phyloP scores from a whole-genome alignment of 2,113 vertebrate genomes.

The Cricetomys ansorgei region DNA sequence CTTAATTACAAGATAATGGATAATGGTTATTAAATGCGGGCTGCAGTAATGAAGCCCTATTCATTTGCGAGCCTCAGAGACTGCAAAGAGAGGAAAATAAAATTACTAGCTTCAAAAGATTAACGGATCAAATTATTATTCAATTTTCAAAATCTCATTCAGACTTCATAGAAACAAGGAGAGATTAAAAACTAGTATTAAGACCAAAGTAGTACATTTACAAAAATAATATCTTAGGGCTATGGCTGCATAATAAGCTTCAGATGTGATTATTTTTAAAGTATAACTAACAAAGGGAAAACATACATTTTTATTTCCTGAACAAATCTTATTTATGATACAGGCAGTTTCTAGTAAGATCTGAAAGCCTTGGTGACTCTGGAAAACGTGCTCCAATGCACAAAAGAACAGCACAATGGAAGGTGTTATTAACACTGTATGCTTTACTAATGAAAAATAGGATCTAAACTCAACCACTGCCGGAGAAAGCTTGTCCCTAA shows the following conservation, averaged over 20 bases:
- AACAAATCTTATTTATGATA: slow-evolving; percentile 85
- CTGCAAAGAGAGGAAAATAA: slow-evolving; percentile 92
- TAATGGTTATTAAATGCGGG: slow-evolving; percentile 99
- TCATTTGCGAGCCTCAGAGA: slow-evolving; percentile 95
- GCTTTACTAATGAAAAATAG: slow-evolving; percentile 81
- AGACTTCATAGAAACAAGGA: slow-evolving; percentile 97
- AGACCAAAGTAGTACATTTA: slow-evolving; percentile 94
- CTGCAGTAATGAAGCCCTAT: slow-evolving; percentile 98
- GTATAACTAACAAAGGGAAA: slow-evolving; percentile 88
- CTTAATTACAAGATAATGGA: slow-evolving; percentile 99
- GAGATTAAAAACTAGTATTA: slow-evolving; percentile 95
- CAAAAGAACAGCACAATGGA: slow-evolving; percentile 67
- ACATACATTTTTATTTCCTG: slow-evolving; percentile 87
- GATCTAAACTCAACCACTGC: slow-evolving; percentile 80
- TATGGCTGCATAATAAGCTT: slow-evolving; percentile 93
- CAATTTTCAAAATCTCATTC: slow-evolving; percentile 99
- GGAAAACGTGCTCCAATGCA: slow-evolving; percentile 43
- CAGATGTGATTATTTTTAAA: slow-evolving; percentile 95
- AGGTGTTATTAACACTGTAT: slow-evolving; percentile 78
- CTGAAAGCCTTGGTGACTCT: slow-evolving; percentile 66
- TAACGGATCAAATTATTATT: slow-evolving; percentile 99
- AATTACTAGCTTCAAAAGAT: slow-evolving; percentile 98
- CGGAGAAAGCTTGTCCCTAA: slow-evolving; percentile 79
- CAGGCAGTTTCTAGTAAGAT: slow-evolving; percentile 74
- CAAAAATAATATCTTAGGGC: slow-evolving; percentile 90